Percentiles rank a stretch among this genome's conserved stretches.
Conservation (phyloP, 2,888 invertebrate species). For the Neria commutata region DNA sequence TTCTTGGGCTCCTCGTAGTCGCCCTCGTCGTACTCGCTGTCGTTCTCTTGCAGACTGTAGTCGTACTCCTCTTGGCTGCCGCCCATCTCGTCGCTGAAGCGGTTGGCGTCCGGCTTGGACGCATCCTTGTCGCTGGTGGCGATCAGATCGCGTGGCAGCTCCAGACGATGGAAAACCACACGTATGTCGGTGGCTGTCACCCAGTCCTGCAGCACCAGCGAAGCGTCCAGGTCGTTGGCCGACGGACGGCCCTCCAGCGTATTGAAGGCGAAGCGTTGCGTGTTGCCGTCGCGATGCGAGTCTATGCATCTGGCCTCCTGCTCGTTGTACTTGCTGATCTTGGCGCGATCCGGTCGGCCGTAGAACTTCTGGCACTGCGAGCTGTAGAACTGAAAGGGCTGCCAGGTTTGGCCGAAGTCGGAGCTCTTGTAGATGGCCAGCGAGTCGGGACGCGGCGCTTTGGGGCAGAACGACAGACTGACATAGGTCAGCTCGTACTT, state of each 20-base stretch:
- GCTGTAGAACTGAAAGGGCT: constrained; percentile 98
- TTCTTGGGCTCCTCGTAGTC: constrained; percentile 54
- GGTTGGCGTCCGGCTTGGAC: constrained; percentile 47
- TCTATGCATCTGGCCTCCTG: constrained; percentile 98
- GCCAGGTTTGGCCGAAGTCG: constrained; percentile 97
- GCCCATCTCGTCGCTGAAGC: constrained; percentile 59
- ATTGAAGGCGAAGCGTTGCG: constrained; percentile 92
- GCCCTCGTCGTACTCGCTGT: constrained; percentile 48
- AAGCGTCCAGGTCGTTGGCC: constrained; percentile 92
- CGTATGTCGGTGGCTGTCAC: constrained; percentile 98
- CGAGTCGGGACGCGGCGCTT: constrained; percentile 92
- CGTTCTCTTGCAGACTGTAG: constrained; percentile 51
- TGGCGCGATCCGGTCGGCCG: constrained; percentile 84
- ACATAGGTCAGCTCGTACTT: constrained; percentile 99
- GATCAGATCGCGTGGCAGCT: constrained; percentile 69
- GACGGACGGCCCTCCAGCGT: constrained; percentile 96
- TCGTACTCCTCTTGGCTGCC: constrained; percentile 48
- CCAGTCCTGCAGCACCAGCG: constrained; percentile 99
- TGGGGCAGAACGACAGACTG: constrained; percentile 93
- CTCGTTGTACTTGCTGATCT: constrained; percentile 94
- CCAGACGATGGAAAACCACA: constrained; percentile 89
- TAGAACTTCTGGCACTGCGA: constrained; percentile 92
- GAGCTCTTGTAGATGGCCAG: constrained; percentile 97
- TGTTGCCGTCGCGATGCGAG: constrained; percentile 78
- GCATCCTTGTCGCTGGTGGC: constrained; percentile 27